These are phyloP conservation scores for Edolisoma coerulescens DNA, from an alignment of 2,113 vertebrate species.

Conservation along the genomic window DNA sequence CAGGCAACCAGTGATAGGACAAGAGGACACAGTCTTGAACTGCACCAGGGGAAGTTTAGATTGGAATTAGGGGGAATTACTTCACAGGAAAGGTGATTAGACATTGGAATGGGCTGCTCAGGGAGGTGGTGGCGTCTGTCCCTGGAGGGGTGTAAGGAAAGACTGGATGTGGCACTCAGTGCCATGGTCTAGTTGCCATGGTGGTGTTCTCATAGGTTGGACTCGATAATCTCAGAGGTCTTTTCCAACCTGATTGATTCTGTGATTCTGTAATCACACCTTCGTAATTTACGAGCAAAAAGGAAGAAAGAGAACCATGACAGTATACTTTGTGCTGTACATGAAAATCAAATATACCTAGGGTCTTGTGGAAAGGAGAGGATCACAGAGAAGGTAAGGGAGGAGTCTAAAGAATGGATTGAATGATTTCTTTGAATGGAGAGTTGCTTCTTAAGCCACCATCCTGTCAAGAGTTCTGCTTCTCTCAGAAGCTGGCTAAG, in stretches of 20 bases:
- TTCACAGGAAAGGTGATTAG: background rate
- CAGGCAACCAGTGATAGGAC: background rate
- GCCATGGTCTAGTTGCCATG: background rate
- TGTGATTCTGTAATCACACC: background rate
- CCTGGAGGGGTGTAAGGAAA: background rate
- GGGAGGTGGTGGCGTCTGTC: background rate
- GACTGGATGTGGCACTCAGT: background rate
- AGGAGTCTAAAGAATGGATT: background rate
- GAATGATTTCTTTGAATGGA: background rate
- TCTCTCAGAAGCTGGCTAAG: background rate
- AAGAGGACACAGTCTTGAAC: background rate
- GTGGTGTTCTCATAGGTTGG: background rate
- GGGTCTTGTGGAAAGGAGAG: background rate
- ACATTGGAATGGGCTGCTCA: background rate
- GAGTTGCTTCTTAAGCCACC: background rate
- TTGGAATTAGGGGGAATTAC: background rate
- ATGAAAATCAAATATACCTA: background rate
- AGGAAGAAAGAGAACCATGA: background rate
- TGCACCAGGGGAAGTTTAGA: background rate
- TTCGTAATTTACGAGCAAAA: fast-evolving
- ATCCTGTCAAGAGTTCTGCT: background rate
- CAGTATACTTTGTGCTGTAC: background rate
- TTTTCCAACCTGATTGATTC: background rate
- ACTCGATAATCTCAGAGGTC: background rate
- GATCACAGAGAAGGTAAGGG: background rate